Base-by-base conservation (phyloP, 2,888 invertebrate species). In the Polia nebulosa region DNA sequence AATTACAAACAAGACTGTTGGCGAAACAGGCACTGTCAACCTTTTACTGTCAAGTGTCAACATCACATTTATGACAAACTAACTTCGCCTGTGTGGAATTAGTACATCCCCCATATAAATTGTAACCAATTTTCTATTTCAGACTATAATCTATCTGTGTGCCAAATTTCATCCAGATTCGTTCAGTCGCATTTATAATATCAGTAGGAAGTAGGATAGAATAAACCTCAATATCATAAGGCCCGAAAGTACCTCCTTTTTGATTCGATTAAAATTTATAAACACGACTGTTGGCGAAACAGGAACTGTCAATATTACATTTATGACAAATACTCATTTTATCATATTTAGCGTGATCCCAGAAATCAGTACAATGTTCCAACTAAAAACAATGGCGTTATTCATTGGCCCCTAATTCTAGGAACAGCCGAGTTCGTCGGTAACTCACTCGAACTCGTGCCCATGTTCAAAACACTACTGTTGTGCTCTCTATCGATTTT, bases 281-380 rank as follows among this genome's bases (percentile, higher is more conserved):
- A n/a, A 15, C 57, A 32, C n/a, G 15, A 41, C 2, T 41, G 41
- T n/a, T 8, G 9, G 15, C 49, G 17, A 17, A 27, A 52, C 20
- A 52, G 27, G 5, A n/a, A 29, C 27, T 11, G n/a, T 9, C 13
- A 29, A 29, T 5, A 11, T n/a, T n/a, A n/a, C 51, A 13, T 27
- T 9, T 27, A 51, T n/a, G 9, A 29, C 9, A 51, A 6, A 13
- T n/a, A 1, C 27, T 13, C n/a, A 13, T 27, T 67, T 56, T 20
- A 75, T 58, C 29, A 36, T 41, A 41, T 36, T 51, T 11, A 8
- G 27, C 27, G 27, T 58, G 45, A 68, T 64, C 52, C 39, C 49
- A 69, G 69, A 67, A 79, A 66, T 76, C 60, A 56, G 47, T 76
- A 81, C 70, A 71, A 80, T 56, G 79, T 81, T 63, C n/a, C 0